Evolutionary conservation across 1,140 invertebrate species (phyloP).

Genomic region (Cheumatopsyche charites): DNA sequence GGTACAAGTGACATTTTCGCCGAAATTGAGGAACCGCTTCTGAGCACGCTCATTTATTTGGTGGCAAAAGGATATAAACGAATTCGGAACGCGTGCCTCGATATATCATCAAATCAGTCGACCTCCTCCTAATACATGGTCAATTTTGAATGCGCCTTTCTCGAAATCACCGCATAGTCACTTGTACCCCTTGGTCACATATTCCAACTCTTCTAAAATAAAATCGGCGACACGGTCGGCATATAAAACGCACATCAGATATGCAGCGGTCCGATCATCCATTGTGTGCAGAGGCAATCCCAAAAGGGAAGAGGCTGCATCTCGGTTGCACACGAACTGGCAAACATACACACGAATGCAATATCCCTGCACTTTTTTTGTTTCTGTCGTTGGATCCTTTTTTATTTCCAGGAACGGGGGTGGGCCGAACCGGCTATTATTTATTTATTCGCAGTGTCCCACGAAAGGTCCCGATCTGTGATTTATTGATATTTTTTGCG

Average conservation of each 20-base stretch:
- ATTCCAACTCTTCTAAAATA: no score
- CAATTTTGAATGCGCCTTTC: no score
- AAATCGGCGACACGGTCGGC: no score
- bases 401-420: slow-evolving; percentile 36
- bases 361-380: slow-evolving; percentile 19
- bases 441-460: slow-evolving; percentile 48
- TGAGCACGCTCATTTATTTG: no score
- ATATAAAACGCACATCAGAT: neutral
- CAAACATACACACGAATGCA: neutral
- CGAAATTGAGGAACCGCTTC: no score
- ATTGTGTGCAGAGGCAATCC: neutral
- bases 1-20: no score
- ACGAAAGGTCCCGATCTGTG: slow-evolving; percentile 39
- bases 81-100: no score
- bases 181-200: no score
- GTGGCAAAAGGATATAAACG: no score
- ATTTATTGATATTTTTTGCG: slow-evolving; percentile 37
- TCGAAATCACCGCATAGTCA: no score
- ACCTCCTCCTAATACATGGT: no score
- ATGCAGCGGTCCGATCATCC: slow-evolving; percentile 1
- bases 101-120: no score
- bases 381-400: slow-evolving; percentile 26
- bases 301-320: slow-evolving; percentile 5
- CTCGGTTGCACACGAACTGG: neutral
- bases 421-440: slow-evolving; percentile 33